Evolutionary conservation across 1,140 invertebrate species (phyloP), one percentile per base, ranked within the genome.

Genomic region (Eupeodes corollae): DNA sequence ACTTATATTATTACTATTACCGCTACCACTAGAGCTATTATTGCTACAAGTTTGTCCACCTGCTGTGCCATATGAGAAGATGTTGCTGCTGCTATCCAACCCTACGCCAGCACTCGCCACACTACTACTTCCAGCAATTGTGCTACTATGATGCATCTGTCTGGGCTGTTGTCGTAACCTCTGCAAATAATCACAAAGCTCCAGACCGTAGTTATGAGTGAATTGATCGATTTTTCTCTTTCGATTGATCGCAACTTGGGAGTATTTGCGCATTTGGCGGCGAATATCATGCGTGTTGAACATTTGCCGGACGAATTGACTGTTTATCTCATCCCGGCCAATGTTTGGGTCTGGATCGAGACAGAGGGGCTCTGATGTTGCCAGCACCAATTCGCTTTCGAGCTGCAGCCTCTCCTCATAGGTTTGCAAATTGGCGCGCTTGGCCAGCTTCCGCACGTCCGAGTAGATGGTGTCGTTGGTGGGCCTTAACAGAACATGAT

Each of bases 401-500:
- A 94, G 59, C 10, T 79, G 70, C 45, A 85, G 74, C 31, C 82
- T 76, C 51, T 92, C 89, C 49, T 93, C 86, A 13, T 79, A 75
- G 40, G 80, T 82, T 82, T 82, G 21, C 11, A 12, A 14, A 41
- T 41, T 43, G 26, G 55, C 52, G n/a, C 33, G 48, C 19, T 47
- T 21, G 18, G 34, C 58, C 42, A 67, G 44, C 46, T 67, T 61
- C 32, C 67, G 61, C 42, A 67, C 61, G 53, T 67, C 63, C 48
- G 63, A 53, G 42, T 61, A 65, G 16, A 60, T 62, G 73, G 89
- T 88, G 78, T 89, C 86, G 62, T 83, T 84, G 34, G 87, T 88
- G 53, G 91, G 91, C 69, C 83, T 83, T 46, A 95, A 76, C 50
- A 95, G 73, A 48, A 94, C 87, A 78, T 92, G 86, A 71, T 85